These are phyloP conservation scores for Carpatolechia fugitivella DNA, from an alignment of 2,888 invertebrate genomes.

Conservation along the genomic window DNA sequence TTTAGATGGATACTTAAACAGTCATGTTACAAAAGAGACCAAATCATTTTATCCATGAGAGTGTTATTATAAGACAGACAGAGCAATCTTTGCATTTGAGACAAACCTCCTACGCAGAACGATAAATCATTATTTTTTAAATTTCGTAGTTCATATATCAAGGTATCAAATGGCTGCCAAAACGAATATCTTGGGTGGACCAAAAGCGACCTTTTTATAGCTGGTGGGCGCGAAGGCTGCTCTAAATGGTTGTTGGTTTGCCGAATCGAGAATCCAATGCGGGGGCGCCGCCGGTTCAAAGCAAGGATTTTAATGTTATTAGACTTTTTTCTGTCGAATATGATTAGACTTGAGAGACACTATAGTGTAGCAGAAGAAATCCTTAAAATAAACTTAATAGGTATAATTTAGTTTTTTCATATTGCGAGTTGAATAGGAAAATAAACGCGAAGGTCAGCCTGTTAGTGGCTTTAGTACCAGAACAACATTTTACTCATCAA, in stretches of 20 bases:
- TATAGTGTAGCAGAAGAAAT: not conserved
- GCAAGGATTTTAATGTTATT: not conserved
- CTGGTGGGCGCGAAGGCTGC: not conserved
- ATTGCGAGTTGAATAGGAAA: no score
- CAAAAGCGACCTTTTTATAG: not conserved
- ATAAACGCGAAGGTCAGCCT: no score
- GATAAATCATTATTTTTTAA: not conserved
- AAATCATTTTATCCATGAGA: no score
- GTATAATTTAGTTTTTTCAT: no score
- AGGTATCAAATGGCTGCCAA: not conserved
- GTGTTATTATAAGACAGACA: no score
- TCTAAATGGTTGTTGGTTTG: not conserved
- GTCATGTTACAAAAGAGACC: no score
- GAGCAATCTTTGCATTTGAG: no score
- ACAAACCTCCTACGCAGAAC: not conserved
- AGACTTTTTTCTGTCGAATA: not conserved
- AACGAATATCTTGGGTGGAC: not conserved
- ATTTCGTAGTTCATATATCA: not conserved
- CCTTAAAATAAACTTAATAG: no score
- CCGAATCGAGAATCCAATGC: constrained; percentile 4
- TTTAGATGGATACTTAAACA: no score
- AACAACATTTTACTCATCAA: no score
- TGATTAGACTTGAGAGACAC: no score
- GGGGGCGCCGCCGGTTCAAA: not conserved
- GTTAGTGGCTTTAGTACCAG: no score